Evolutionary conservation across 2,888 invertebrate genomes (phyloP), one percentile per base, ranked within the genome.

Genomic region (Morpho achilles): DNA sequence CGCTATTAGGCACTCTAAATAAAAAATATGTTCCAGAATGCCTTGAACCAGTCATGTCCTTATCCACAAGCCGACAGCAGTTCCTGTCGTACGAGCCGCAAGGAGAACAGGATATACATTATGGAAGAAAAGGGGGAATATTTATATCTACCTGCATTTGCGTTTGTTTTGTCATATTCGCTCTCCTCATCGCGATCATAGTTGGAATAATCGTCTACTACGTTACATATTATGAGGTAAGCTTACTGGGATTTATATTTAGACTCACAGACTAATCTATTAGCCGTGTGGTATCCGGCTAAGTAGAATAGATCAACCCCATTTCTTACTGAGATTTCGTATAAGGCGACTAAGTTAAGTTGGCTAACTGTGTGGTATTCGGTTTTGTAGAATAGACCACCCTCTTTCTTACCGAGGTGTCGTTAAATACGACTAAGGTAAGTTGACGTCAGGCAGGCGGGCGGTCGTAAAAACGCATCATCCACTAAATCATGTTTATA

Each of bases 141-240:
- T 94, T 93, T 71, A 85, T 94, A 23, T 91, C 93, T 46, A 92
- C 92, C 59, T 93, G 92, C 69, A 91, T 93, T n/a, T 91, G 92
- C 66, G 74, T 91, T 32, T 73, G 74, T 46, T 83, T 86, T 56
- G 69, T 91, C 4, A 65, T 90, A 39, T 75, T 80, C 41, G 82
- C 88, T 1, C 72, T 86, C 3, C 50, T 85, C 3, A 67, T 82
- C 7, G 85, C 87, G 45, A 73, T 76, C 9, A 72, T 87, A 48
- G 85, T 88, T 8, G 91, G 90, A 43, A 74, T 86, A 54, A 80
- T 90, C 58, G 85, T 87, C 9, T 87, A 90, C 70, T 88, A 85
- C 67, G 77, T 89, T 63, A 87, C 88, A 8, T 86, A 76, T 70
- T 82, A 78, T 67, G 84, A 82, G 85, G 89, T 87, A 74, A 75